A percentile compares a stretch with the other conserved stretches of the same genome.
Conservation (phyloP, 2,888 invertebrate genomes). For the Sturmia bella region DNA sequence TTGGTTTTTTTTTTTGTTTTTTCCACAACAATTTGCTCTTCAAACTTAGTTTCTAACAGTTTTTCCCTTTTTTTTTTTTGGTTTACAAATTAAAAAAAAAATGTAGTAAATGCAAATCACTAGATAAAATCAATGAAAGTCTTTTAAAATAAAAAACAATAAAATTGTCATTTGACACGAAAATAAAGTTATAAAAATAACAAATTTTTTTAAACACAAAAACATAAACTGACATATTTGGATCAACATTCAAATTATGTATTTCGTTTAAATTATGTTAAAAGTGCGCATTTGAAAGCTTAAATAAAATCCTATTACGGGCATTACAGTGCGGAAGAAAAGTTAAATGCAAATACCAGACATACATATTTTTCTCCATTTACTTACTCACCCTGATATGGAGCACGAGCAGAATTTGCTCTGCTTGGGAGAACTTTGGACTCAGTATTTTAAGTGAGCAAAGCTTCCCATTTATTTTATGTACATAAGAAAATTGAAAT, state of each 20-base stretch:
- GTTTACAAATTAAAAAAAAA: background rate
- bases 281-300: background rate
- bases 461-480: too few relatives aligned
- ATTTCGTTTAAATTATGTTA: slow-evolving; percentile 13
- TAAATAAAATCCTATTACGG: background rate
- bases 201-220: slow-evolving; percentile 13
- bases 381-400: too few relatives aligned
- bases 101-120: slow-evolving; percentile 1
- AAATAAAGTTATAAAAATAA: slow-evolving; percentile 18
- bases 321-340: background rate
- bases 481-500: too few relatives aligned
- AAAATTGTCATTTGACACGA: slow-evolving; percentile 59
- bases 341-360: too few relatives aligned
- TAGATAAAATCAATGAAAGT: slow-evolving; percentile 55
- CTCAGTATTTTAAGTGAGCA: too few relatives aligned
- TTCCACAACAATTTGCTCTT: background rate
- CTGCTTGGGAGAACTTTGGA: too few relatives aligned
- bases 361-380: background rate
- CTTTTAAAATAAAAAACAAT: slow-evolving; percentile 2
- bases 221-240: slow-evolving; percentile 48
- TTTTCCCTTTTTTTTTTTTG: slow-evolving; percentile 13
- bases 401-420: too few relatives aligned
- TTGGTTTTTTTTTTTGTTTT: background rate
- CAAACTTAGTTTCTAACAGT: too few relatives aligned
- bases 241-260: slow-evolving; percentile 42